Conservation (phyloP, 2,888 invertebrate species). For the Diarsia mendica region DNA sequence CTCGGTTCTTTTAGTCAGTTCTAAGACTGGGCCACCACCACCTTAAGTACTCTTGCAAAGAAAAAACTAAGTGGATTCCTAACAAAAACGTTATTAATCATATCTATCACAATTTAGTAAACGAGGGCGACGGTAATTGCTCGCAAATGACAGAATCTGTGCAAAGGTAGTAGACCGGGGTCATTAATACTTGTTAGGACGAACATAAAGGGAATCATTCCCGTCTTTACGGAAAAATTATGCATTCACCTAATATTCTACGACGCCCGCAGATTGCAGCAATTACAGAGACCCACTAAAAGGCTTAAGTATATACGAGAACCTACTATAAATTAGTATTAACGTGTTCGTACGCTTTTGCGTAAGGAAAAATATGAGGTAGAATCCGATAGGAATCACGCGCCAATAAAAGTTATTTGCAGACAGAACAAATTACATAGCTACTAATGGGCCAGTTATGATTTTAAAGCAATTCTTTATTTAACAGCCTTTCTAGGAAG, state of each 20-base stretch:
- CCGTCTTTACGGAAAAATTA: slow-evolving; percentile 82
- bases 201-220: slow-evolving; percentile 83
- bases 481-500: background rate
- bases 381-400: background rate
- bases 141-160: slow-evolving; percentile 82
- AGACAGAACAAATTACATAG: background rate
- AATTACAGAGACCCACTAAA: slow-evolving; percentile 71
- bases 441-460: background rate
- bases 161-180: slow-evolving; percentile 70
- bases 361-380: slow-evolving; percentile 20
- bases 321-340: slow-evolving; percentile 65
- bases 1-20: background rate
- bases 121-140: slow-evolving; percentile 80
- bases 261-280: slow-evolving; percentile 63
- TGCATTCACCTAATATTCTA: slow-evolving; percentile 75
- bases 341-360: slow-evolving; percentile 56
- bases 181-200: slow-evolving; percentile 85
- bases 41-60: slow-evolving; percentile 26
- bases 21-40: slow-evolving; percentile 2
- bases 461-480: background rate
- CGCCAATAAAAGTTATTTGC: background rate
- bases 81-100: slow-evolving; percentile 78
- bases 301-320: slow-evolving; percentile 58
- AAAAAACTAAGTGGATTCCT: slow-evolving; percentile 59
- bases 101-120: slow-evolving; percentile 79